Evolutionary conservation across 2,888 invertebrate genomes (phyloP), one percentile per base, ranked within the genome.

Genomic region (Agrilus biguttatus): DNA sequence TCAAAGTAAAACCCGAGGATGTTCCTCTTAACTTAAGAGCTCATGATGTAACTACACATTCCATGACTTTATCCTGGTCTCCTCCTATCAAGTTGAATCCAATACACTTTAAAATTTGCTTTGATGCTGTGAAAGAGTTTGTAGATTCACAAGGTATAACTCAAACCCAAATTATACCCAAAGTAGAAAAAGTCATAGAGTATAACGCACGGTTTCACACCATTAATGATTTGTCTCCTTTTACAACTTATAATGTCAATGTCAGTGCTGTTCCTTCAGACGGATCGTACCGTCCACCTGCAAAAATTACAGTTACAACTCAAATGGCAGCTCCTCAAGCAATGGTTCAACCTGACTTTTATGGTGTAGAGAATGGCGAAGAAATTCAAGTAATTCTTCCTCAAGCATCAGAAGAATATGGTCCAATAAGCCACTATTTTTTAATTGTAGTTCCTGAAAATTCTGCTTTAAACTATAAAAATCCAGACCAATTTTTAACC

Each of bases 321-420:
- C 90, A 92, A 68, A 92, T 92, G 90, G 92, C 92, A 36, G 91
- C 91, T 1, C 92, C 92, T 0, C 89, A 90, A 55, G 90, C 91
- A 0, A 92, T 92, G 91, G 90, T 90, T 1, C 87, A 90, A 59
- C 92, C 92, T 0, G 91, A 92, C 62, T 89, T 90, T 61, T 88
- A 88, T 59, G 89, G 89, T 10, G 89, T 90, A 23, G 80, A 84
- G 3, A 85, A 85, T 65, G 83, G 83, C 28, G 86, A 87, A 67
- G 81, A 81, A 55, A 85, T 89, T 56, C 78, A 87, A 52, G 88
- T 93, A 14, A 89, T 91, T 57, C 68, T 93, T 55, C 92, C 90
- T 32, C 90, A 91, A 69, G 96, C 97, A 0, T 92, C 93, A 0
- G 97, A 97, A 70, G 95, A 95, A 66, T 93, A 95, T 61, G 97